These are phyloP conservation scores for Cryptus armator DNA, from an alignment of 2,888 invertebrate species.

Conservation along the genomic window DNA sequence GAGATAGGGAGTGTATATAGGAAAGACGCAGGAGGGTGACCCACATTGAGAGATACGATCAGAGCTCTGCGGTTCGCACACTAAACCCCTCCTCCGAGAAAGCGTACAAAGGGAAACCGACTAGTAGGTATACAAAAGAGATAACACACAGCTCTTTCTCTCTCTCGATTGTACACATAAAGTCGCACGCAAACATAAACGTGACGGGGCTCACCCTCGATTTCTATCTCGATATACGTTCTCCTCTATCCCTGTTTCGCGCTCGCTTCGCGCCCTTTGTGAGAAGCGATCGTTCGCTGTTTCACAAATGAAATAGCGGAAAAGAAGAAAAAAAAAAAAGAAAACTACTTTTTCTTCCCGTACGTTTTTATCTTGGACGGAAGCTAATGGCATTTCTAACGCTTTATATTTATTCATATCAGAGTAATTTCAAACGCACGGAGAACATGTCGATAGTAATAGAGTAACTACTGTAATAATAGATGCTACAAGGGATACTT, in stretches of 20 bases:
- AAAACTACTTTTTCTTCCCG: constrained; percentile 58
- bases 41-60: constrained; percentile 80
- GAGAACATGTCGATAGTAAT: constrained; percentile 41
- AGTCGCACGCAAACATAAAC: constrained; percentile 43
- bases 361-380: constrained; percentile 61
- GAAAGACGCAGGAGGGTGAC: constrained; percentile 72
- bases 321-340: background rate
- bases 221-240: constrained; percentile 61
- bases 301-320: background rate
- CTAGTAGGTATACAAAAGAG: constrained; percentile 37
- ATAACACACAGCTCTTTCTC: constrained; percentile 38
- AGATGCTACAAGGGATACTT: background rate
- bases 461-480: constrained; percentile 13
- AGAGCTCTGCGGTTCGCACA: constrained; percentile 40
- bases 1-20: constrained; percentile 43
- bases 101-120: constrained; percentile 37
- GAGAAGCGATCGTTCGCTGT: background rate
- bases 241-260: constrained; percentile 56
- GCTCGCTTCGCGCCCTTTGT: constrained; percentile 54
- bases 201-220: constrained; percentile 41
- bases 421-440: background rate
- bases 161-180: constrained; percentile 31
- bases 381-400: constrained; percentile 75
- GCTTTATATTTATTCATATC: constrained; percentile 74
- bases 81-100: constrained; percentile 27